Evolutionary conservation across 92 coral and sea anemone species (phyloP).

Genomic region (Meandrina meandrites): DNA sequence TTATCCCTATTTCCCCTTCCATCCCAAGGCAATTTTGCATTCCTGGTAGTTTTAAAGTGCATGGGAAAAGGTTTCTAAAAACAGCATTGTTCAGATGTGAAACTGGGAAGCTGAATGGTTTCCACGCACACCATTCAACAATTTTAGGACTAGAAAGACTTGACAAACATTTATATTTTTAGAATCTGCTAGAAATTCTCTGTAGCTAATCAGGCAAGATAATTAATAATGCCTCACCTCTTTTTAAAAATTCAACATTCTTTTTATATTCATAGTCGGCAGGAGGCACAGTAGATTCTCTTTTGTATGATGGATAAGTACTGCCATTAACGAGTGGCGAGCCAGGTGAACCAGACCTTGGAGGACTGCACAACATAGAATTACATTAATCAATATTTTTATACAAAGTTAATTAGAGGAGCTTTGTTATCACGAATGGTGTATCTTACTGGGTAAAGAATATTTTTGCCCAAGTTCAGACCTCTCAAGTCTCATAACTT

Average conservation of each 20-base stretch:
- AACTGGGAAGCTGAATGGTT: neutral
- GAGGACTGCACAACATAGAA: conserved; percentile 9
- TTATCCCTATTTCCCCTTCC: too few species aligned
- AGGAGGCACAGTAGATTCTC: conserved; percentile 31
- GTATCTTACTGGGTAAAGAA: too few species aligned
- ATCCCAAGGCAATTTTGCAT: too few species aligned
- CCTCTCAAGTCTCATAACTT: too few species aligned
- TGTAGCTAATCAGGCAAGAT: too few species aligned
- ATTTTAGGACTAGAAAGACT: neutral
- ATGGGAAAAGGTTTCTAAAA: neutral
- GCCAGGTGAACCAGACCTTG: conserved; percentile 64
- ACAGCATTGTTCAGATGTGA: neutral
- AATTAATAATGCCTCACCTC: conserved; percentile 17
- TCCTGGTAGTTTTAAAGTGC: too few species aligned
- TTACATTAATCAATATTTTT: neutral
- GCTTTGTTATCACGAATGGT: too few species aligned
- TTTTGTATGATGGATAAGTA: conserved; percentile 49
- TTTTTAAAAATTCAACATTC: conserved; percentile 36
- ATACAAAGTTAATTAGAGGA: too few species aligned
- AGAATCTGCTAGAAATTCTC: too few species aligned
- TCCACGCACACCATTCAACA: neutral
- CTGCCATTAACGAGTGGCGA: conserved; percentile 63
- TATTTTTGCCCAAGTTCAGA: too few species aligned
- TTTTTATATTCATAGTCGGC: conserved; percentile 25
- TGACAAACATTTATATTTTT: too few species aligned